Evolutionary conservation across 2,113 vertebrate species (phyloP), one percentile per base, ranked within the genome.

Genomic region (Oenanthe melanoleuca): DNA sequence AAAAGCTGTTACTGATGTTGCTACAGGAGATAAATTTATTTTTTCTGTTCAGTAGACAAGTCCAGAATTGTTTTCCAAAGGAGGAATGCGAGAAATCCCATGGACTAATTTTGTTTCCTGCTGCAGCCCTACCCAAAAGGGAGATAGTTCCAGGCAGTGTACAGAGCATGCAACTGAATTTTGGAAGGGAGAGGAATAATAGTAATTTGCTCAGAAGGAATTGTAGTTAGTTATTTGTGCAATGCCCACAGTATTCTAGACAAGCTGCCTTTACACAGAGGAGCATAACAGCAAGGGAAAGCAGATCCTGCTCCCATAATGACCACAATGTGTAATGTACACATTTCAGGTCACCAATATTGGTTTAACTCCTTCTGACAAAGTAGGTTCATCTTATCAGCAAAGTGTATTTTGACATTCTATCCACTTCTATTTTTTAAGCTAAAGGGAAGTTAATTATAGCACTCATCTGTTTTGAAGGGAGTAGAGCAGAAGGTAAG

Each of bases 401-500:
- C 77, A 78, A 60, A 90, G 49, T 8, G 1, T 83, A 56, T 88
- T 90, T 92, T 96, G 82, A 94, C 60, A 74, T 90, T 95, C 63
- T 96, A 59, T 70, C 82, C 64, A 71, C 82, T 90, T 92, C 33
- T 93, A 2, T 89, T 93, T 93, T 90, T 94, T 89, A 96, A 93
- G 67, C 75, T 78, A 95, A 75, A 92, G 67, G 89, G 44, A 57
- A 88, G 88, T 94, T 95, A 96, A 94, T 92, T 90, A 94, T 93
- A 96, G 80, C 88, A 73, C 56, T 93, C 88, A 71, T 83, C 85
- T 94, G 82, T 95, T 94, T 84, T 2, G 0, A 91, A 86, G 59
- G 60, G 89, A 93, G 52, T 80, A 94, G 85, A 95, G 88, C 94
- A 96, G 85, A 93, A 97, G 94, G 94, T 97, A 95, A 96, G 90